These are phyloP conservation scores for Noctilio leporinus DNA, from an alignment of 2,113 vertebrate genomes.

Conservation along the genomic window DNA sequence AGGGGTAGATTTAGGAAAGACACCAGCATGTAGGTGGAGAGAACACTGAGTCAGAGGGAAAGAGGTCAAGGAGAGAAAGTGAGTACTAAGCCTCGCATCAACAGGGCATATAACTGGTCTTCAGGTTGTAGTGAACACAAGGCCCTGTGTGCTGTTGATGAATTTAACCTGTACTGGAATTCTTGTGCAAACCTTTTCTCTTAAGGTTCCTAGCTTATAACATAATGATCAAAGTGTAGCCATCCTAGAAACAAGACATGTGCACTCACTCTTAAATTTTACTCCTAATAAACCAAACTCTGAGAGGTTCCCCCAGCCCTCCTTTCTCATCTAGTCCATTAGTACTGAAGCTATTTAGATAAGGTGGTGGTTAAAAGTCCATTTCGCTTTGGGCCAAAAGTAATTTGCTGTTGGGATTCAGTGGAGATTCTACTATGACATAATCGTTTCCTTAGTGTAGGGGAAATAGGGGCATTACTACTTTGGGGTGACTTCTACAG, in stretches of 20 bases:
- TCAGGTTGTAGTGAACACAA: not conserved
- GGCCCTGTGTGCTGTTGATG: not conserved
- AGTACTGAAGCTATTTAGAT: slow-evolving; percentile 15
- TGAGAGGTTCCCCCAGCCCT: not conserved
- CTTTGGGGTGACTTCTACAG: slow-evolving; percentile 21
- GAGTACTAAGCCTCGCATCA: not conserved
- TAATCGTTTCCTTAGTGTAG: slow-evolving; percentile 14
- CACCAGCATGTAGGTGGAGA: not conserved
- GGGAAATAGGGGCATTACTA: slow-evolving; percentile 56
- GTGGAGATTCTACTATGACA: slow-evolving; percentile 21
- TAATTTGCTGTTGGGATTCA: slow-evolving; percentile 54
- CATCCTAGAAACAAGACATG: not conserved
- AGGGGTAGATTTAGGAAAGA: not conserved
- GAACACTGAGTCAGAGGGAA: not conserved
- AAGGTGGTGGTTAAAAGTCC: slow-evolving; percentile 34
- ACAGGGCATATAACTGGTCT: not conserved
- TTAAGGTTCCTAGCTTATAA: not conserved
- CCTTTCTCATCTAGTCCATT: not conserved
- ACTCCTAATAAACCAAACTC: not conserved
- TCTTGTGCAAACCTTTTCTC: slow-evolving; percentile 38
- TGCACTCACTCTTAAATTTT: not conserved
- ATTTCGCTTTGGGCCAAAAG: slow-evolving; percentile 50
- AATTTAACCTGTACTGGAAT: not conserved
- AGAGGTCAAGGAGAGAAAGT: not conserved
- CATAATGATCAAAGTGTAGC: not conserved